Conservation (phyloP, 2,113 vertebrate genomes). For the Cheilinus undulatus region DNA sequence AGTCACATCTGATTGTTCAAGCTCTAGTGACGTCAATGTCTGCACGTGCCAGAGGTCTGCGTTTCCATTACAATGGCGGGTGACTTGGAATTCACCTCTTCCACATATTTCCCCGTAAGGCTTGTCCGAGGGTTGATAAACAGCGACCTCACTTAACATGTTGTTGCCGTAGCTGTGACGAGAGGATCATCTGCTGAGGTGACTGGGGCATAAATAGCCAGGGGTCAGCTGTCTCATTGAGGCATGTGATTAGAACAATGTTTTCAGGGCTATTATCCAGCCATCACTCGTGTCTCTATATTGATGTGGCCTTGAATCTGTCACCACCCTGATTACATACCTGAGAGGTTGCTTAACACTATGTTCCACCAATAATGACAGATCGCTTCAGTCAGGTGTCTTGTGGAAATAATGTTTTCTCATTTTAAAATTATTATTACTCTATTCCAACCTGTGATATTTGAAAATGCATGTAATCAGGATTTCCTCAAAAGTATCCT, state of each 20-base stretch:
- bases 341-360: neutral
- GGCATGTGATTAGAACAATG: conserved; percentile 25
- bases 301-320: conserved; percentile 7
- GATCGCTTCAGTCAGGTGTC: neutral
- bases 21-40: neutral
- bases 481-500: neutral
- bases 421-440: neutral
- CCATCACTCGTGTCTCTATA: neutral
- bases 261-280: conserved; percentile 32
- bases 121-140: conserved; percentile 15
- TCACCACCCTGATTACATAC: neutral
- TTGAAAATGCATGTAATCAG: neutral
- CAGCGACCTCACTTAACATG: conserved; percentile 11
- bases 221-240: conserved; percentile 46
- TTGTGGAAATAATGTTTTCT: neutral
- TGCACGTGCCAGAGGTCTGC: neutral
- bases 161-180: conserved; percentile 11
- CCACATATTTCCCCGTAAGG: neutral
- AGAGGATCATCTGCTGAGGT: conserved; percentile 43
- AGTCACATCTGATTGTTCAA: neutral
- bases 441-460: neutral
- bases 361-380: neutral
- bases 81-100: neutral
- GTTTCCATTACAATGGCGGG: neutral
- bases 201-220: conserved; percentile 64